A percentile compares a stretch with the other conserved stretches of the same genome.
These are phyloP conservation scores for Galaxea fascicularis DNA, from an alignment of 92 coral and sea anemone genomes.

Conservation along the genomic window DNA sequence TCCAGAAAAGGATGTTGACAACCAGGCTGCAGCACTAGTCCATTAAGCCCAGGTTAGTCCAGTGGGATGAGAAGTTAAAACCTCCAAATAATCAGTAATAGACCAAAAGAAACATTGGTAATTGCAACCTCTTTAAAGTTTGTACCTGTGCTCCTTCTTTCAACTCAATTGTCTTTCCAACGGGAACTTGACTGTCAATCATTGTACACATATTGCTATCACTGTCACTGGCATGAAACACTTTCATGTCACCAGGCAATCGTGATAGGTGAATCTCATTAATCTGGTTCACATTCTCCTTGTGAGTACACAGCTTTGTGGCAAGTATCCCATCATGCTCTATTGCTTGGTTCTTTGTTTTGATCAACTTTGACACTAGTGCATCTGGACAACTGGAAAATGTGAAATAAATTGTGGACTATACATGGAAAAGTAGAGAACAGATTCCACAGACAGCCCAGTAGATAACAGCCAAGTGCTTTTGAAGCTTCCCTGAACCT, in stretches of 20 bases:
- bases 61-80: no score
- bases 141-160: slow-evolving; percentile 95
- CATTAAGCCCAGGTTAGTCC: no score
- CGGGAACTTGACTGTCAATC: slow-evolving; percentile 84
- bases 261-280: slow-evolving; percentile 84
- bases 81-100: no score
- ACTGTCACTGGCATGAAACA: slow-evolving; percentile 89
- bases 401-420: neutral
- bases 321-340: slow-evolving; percentile 88
- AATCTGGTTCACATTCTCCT: slow-evolving; percentile 95
- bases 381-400: slow-evolving; percentile 84
- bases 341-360: slow-evolving; percentile 78
- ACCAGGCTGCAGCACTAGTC: no score
- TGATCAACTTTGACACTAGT: slow-evolving; percentile 71
- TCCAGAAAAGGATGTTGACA: no score
- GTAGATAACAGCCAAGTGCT: no score
- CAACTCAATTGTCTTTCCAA: slow-evolving; percentile 81
- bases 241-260: slow-evolving; percentile 69
- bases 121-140: no score
- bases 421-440: no score
- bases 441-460: no score
- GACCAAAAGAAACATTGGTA: no score
- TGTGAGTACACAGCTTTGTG: slow-evolving; percentile 96
- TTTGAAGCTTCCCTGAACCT: no score
- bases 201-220: slow-evolving; percentile 71